These are phyloP conservation scores for Oncorhynchus kisutch DNA, from an alignment of 2,113 vertebrate species.

Conservation along the genomic window DNA sequence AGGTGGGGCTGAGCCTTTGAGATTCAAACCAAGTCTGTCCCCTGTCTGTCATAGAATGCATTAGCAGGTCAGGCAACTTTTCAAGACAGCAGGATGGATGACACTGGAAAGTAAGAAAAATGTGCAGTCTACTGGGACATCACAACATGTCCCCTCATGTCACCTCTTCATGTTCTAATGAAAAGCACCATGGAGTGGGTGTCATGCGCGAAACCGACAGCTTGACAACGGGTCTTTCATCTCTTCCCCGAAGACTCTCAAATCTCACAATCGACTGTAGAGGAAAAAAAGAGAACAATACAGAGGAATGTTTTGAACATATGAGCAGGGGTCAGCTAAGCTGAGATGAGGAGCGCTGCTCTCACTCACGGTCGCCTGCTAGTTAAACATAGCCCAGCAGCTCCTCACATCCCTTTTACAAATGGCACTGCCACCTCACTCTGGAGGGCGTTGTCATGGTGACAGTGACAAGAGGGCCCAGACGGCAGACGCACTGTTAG, in stretches of 20 bases:
- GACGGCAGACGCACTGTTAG: conserved; percentile 65
- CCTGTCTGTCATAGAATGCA: conserved; percentile 31
- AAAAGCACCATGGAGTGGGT: conserved; percentile 27
- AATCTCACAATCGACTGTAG: conserved; percentile 40
- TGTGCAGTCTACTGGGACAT: conserved; percentile 62
- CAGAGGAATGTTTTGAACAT: conserved; percentile 44
- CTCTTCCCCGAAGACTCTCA: conserved; percentile 48
- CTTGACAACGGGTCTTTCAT: conserved; percentile 59
- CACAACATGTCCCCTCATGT: conserved; percentile 39
- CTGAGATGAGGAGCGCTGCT: conserved; percentile 41
- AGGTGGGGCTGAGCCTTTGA: conserved; percentile 31
- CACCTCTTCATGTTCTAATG: conserved; percentile 59
- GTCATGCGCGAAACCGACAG: conserved; percentile 60
- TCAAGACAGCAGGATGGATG: conserved; percentile 55
- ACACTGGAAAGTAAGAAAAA: conserved; percentile 45
- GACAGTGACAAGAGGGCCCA: conserved; percentile 64
- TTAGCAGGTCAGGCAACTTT: conserved; percentile 51
- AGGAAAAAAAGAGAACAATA: conserved; percentile 36
- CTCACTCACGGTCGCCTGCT: conserved; percentile 60
- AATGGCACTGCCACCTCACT: conserved; percentile 49
- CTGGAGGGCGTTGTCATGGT: conserved; percentile 63
- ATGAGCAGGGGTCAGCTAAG: conserved; percentile 25
- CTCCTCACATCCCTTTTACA: conserved; percentile 71
- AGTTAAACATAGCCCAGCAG: conserved; percentile 70
- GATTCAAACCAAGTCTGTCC: conserved; percentile 9